Conservation (phyloP, 1,140 invertebrate species). For the Stratiolaelaps scimitus region DNA sequence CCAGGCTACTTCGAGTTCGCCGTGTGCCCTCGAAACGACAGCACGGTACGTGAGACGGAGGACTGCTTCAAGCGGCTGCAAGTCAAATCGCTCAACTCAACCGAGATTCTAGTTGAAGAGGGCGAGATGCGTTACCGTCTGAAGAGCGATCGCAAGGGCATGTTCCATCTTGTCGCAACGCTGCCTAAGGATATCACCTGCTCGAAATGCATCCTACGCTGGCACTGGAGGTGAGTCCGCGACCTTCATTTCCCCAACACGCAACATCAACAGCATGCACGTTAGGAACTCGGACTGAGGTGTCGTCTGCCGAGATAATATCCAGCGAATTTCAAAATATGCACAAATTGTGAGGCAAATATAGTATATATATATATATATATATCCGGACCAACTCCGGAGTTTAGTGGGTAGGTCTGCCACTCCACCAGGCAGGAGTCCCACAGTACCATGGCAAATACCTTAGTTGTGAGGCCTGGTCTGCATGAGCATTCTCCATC, state of each 20-base stretch:
- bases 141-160: constrained; percentile 28
- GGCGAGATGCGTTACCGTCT: not conserved
- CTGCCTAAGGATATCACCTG: constrained; percentile 39
- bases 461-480: too few relatives aligned
- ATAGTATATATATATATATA: too few relatives aligned
- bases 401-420: too few relatives aligned
- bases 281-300: not conserved
- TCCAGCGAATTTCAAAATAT: too few relatives aligned
- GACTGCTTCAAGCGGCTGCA: not conserved
- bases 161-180: constrained; percentile 35
- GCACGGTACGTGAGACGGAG: not conserved
- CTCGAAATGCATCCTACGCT: constrained; percentile 40
- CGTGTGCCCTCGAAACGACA: constrained; percentile 64
- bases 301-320: not conserved
- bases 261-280: not conserved
- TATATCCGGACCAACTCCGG: not conserved
- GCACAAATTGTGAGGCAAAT: not conserved
- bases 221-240: constrained; percentile 41
- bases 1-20: constrained; percentile 64
- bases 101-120: constrained; percentile 2
- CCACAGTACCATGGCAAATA: too few relatives aligned
- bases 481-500: too few relatives aligned
- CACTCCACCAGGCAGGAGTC: too few relatives aligned
- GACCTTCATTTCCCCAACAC: not conserved
- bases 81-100: constrained; percentile 17